Evolutionary conservation across 2,797 vertebrate genomes (phyloP).

Genomic region (Amblyraja radiata): DNA sequence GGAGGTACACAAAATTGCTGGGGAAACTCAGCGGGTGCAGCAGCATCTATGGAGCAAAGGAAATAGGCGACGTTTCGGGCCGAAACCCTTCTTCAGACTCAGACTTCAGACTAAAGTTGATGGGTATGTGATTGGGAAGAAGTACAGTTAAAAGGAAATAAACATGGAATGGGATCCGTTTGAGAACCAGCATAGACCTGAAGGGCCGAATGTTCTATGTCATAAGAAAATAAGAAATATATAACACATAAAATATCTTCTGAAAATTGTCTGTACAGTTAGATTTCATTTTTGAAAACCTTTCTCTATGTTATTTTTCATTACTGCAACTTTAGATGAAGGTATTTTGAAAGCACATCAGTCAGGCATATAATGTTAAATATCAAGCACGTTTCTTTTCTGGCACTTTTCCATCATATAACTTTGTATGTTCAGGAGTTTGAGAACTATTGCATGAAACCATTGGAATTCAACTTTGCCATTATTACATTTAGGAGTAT

Average conservation of each 20-base stretch:
- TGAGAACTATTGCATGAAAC: constrained; percentile 50
- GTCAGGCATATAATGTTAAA: not conserved
- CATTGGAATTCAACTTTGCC: constrained; percentile 52
- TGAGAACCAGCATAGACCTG: too few relatives aligned
- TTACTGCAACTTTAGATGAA: not conserved
- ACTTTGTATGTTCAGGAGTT: constrained; percentile 46
- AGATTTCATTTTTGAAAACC: not conserved
- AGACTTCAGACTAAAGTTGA: too few relatives aligned
- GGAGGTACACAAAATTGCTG: too few relatives aligned
- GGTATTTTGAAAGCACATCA: not conserved
- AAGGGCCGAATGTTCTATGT: too few relatives aligned
- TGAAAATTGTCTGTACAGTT: not conserved
- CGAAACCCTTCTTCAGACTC: too few relatives aligned
- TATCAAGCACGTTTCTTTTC: constrained; percentile 30
- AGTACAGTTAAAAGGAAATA: too few relatives aligned
- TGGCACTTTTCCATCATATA: constrained; percentile 44
- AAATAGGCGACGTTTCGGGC: too few relatives aligned
- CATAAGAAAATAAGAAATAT: too few relatives aligned
- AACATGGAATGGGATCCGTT: too few relatives aligned
- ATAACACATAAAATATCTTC: not conserved
- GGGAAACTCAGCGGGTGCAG: too few relatives aligned
- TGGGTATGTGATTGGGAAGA: too few relatives aligned
- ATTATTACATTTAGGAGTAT: constrained; percentile 48
- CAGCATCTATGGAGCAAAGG: too few relatives aligned
- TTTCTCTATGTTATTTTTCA: not conserved